Base-by-base conservation (phyloP, 2,888 invertebrate genomes). In the Gonocerus acuteangulatus region DNA sequence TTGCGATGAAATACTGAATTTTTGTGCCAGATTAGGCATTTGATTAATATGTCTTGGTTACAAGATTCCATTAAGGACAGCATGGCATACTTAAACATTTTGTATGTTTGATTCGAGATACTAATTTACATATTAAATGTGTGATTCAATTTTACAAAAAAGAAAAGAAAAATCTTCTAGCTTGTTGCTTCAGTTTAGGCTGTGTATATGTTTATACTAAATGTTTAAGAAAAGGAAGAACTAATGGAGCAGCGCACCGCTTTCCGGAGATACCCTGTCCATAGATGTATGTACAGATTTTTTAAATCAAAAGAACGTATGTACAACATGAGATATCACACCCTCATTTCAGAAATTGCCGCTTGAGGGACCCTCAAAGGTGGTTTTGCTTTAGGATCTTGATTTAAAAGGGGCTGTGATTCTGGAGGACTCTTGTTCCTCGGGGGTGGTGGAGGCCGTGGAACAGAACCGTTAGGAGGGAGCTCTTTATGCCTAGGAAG, bases 321-420 rank as follows among this genome's bases (percentile, higher is more conserved):
- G 39, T 54, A 54, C 39, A 42, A 11, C 15, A 6, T 9, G n/a
- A 15, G 15, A 39, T 62, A 68, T 90, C 89, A 90, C 84, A 90
- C 90, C 76, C 89, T 80, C 89, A 90, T 90, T 78, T 90, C 90
- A 74, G 87, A 88, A 77, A 89, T 89, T 65, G 88, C 87, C 68
- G 89, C 89, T 73, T 88, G 86, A 54, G 87, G 87, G 74, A 87
- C 82, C 73, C 80, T 79, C 71, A 73, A 74, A 15, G 65, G 65
- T 19, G 63, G 60, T 27, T 62, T 65, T 36, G 62, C 65, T 49
- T 67, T 66, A 39, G 63, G 64, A 21, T 59, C 65, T 48, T 64
- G 64, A 58, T 67, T 66, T 13, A 68, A 66, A 44, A 69, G 66
- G n/a, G 69, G 69, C 34, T 69, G 69, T 21, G 69, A 68, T 48